phyloP scores from a whole-genome alignment of 2,888 invertebrate species.

The Athrips mouffetella region DNA sequence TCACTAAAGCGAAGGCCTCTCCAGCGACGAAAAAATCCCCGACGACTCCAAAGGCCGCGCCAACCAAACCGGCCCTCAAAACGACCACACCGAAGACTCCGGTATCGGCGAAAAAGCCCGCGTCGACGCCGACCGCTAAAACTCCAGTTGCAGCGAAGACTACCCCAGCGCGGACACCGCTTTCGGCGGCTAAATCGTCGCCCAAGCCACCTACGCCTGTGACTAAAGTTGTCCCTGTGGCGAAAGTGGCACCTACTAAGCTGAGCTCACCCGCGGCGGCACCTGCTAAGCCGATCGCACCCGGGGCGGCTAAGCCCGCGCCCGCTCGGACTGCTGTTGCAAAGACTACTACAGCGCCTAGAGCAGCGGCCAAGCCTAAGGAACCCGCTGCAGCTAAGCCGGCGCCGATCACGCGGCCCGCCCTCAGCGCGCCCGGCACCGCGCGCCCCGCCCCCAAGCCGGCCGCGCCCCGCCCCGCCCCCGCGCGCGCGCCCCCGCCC shows the following conservation, averaged over 20 bases:
- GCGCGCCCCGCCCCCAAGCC: conserved; percentile 24
- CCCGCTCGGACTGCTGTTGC: conserved; percentile 34
- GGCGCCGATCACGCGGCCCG: conserved; percentile 22
- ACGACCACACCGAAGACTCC: conserved; percentile 27
- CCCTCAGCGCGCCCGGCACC: conserved; percentile 18
- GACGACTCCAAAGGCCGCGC: conserved; percentile 40
- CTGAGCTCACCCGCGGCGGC: no score
- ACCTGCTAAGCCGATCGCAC: no score
- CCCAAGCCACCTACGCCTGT: conserved; percentile 18
- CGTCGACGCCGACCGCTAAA: conserved; percentile 34
- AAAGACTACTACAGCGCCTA: conserved; percentile 27
- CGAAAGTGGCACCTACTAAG: no score
- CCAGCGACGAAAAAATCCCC: conserved; percentile 32
- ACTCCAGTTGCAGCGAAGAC: conserved; percentile 33
- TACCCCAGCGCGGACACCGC: conserved; percentile 25
- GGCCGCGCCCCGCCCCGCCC: conserved; percentile 26
- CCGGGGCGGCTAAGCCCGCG: conserved; percentile 33
- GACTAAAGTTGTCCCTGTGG: no score
- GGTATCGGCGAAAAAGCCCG: conserved; percentile 32
- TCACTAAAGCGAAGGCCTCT: conserved; percentile 30
- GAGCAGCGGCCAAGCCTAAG: no score
- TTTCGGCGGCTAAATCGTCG: conserved; percentile 27
- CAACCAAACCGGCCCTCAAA: conserved; percentile 39
- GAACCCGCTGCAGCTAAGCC: conserved; percentile 31
- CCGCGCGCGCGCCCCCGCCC: conserved; percentile 23